These are phyloP conservation scores for Apamea monoglypha DNA, from an alignment of 2,888 invertebrate species.

Conservation along the genomic window DNA sequence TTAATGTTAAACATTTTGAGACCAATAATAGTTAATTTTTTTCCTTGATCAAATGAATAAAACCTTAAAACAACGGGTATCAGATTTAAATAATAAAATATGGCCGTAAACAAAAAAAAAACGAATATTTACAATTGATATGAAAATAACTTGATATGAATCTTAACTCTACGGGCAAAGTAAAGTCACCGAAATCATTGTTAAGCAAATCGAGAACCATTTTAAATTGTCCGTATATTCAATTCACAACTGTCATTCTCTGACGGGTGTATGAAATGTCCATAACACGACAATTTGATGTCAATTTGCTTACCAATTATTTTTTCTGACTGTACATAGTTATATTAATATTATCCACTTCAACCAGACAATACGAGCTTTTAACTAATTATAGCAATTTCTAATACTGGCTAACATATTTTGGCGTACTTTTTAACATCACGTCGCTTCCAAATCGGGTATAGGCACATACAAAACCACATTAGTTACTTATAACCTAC, in stretches of 20 bases:
- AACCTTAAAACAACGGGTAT: not conserved
- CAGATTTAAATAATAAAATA: slow-evolving; percentile 11
- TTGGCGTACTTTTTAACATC: slow-evolving; percentile 43
- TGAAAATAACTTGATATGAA: slow-evolving; percentile 55
- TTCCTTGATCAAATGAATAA: not conserved
- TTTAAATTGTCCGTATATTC: not conserved
- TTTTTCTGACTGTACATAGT: not conserved
- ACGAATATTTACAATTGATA: slow-evolving; percentile 46
- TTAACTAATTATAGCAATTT: slow-evolving; percentile 19
- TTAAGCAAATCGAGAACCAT: not conserved
- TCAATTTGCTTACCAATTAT: not conserved
- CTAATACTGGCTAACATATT: slow-evolving; percentile 48
- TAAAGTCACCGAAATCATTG: not conserved
- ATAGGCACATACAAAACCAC: slow-evolving; percentile 62
- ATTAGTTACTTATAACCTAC: slow-evolving; percentile 44
- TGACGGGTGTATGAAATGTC: not conserved
- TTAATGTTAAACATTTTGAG: not conserved
- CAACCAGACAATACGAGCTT: slow-evolving; percentile 4
- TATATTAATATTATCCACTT: not conserved
- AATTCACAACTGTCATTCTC: not conserved
- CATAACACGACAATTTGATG: not conserved
- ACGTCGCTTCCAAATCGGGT: slow-evolving; percentile 52
- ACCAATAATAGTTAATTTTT: not conserved
- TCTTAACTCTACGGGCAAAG: slow-evolving; percentile 31
- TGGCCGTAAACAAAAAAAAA: not conserved